Percentiles rank a stretch among this genome's conserved stretches.
These are phyloP conservation scores for Apostichopus japonicus DNA, from an alignment of 35 echinoderm and acorn worm genomes.

Conservation along the genomic window DNA sequence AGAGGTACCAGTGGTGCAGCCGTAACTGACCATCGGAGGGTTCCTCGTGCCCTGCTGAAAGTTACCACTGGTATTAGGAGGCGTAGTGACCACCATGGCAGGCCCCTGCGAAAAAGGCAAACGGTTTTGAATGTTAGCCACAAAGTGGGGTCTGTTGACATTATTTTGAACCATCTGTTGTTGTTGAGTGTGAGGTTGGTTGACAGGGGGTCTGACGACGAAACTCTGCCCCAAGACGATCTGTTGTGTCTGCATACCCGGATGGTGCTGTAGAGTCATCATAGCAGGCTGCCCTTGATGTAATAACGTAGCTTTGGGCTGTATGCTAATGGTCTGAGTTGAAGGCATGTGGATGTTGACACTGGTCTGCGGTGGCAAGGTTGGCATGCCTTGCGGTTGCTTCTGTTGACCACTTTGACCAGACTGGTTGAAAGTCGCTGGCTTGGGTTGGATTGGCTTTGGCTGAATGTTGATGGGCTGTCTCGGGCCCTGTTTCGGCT, in stretches of 20 bases:
- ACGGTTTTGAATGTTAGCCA: slow-evolving; percentile 42
- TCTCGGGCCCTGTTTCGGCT: neutral
- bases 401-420: slow-evolving; percentile 2
- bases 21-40: slow-evolving; percentile 27
- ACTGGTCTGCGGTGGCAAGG: slow-evolving; percentile 24
- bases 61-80: slow-evolving; percentile 1
- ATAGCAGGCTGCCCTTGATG: slow-evolving; percentile 35
- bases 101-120: slow-evolving; percentile 44
- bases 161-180: slow-evolving; percentile 38
- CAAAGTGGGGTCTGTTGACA: slow-evolving; percentile 21
- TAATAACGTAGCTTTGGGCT: slow-evolving; percentile 20
- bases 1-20: slow-evolving; percentile 22
- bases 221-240: slow-evolving; percentile 61
- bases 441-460: slow-evolving; percentile 64
- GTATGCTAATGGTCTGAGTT: slow-evolving; percentile 50
- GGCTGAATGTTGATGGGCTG: slow-evolving; percentile 61
- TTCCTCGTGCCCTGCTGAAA: slow-evolving; percentile 29
- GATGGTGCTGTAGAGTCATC: slow-evolving; percentile 54
- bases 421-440: slow-evolving; percentile 12
- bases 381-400: neutral
- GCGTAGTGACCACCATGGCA: slow-evolving; percentile 23
- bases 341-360: slow-evolving; percentile 29
- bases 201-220: slow-evolving; percentile 41
- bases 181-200: slow-evolving; percentile 20
- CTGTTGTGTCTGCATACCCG: slow-evolving; percentile 55